These are phyloP conservation scores for Carollia perspicillata DNA, from an alignment of 2,113 vertebrate genomes.

Conservation along the genomic window DNA sequence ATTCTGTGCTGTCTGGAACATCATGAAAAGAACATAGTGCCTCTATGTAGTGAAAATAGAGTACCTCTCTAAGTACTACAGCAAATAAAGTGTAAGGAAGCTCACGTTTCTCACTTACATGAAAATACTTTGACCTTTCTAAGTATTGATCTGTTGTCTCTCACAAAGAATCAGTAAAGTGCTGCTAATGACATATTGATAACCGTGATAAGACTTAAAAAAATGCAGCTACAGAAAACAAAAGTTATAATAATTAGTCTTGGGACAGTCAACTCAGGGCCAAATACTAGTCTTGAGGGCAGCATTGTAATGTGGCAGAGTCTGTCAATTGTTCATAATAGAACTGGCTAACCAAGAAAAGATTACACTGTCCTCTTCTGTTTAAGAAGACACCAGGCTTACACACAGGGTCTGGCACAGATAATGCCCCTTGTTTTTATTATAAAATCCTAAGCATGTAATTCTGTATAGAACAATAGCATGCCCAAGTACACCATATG, in stretches of 20 bases:
- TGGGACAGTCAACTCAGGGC: neutral
- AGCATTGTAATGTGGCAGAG: neutral
- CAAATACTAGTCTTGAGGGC: neutral
- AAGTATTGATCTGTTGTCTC: neutral
- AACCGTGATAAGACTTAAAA: neutral
- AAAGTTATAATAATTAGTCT: neutral
- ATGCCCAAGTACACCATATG: too few species aligned
- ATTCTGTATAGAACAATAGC: too few species aligned
- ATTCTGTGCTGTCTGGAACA: neutral
- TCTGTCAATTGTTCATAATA: neutral
- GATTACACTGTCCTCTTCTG: neutral
- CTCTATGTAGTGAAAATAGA: neutral
- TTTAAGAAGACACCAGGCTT: neutral
- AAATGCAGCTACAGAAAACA: neutral
- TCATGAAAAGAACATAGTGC: slow-evolving; percentile 19
- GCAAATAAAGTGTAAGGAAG: neutral
- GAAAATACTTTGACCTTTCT: neutral
- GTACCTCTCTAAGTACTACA: neutral
- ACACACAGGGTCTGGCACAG: too few species aligned
- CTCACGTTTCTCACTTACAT: neutral
- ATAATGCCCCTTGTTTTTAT: too few species aligned
- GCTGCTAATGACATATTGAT: neutral
- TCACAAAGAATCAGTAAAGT: neutral
- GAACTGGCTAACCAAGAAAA: neutral
- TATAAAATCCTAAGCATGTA: too few species aligned